phyloP scores from a whole-genome alignment of 2,888 invertebrate genomes.

The Mycalesis mineus region DNA sequence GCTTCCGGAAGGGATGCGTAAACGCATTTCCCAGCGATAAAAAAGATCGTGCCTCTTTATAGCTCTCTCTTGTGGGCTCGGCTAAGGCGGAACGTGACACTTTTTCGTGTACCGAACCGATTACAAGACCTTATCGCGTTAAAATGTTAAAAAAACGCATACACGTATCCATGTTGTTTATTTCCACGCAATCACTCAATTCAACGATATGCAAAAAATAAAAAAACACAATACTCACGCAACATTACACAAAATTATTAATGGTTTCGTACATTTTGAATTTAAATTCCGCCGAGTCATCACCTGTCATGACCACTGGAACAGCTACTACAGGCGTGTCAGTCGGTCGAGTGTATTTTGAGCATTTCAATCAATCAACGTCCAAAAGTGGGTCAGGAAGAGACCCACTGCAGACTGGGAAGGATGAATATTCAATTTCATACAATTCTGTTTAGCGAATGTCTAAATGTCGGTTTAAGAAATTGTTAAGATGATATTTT shows the following conservation, averaged over 20 bases:
- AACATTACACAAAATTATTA: neutral
- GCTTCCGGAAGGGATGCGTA: no score
- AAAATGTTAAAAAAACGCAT: no score
- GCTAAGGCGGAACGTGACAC: no score
- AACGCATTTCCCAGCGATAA: no score
- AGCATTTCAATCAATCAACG: slow-evolving; percentile 24
- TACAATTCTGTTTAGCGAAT: slow-evolving; percentile 1
- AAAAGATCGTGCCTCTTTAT: no score
- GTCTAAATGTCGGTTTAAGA: neutral
- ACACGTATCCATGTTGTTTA: neutral
- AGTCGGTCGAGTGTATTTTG: slow-evolving; percentile 20
- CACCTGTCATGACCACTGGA: slow-evolving; percentile 19
- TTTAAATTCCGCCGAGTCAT: slow-evolving; percentile 15
- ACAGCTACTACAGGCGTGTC: slow-evolving; percentile 14
- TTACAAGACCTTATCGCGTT: no score
- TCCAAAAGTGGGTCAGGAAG: slow-evolving; percentile 19
- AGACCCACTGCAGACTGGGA: neutral
- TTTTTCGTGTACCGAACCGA: no score
- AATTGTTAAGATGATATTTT: neutral
- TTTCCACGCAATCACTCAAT: neutral
- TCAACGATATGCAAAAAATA: neutral
- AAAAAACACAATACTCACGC: neutral
- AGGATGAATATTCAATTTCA: slow-evolving; percentile 8
- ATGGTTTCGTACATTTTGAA: slow-evolving; percentile 3
- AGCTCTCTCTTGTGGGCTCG: no score